Percentiles rank a stretch among this genome's conserved stretches.
Evolutionary conservation across 2,888 invertebrate species (phyloP).

Genomic region (Leptura quadrifasciata): DNA sequence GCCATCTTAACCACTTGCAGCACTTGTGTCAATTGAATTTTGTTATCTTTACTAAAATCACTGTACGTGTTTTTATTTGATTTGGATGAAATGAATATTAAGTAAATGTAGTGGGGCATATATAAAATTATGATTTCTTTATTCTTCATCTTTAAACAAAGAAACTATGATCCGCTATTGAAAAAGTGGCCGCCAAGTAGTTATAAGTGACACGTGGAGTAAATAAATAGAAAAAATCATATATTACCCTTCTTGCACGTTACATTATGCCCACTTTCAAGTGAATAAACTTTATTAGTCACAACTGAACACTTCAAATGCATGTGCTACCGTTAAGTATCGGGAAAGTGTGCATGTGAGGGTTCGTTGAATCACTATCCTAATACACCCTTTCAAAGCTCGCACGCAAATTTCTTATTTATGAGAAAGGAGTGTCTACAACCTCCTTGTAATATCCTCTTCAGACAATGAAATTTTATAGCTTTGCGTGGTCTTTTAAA

Average conservation of each 20-base stretch:
- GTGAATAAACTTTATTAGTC: constrained; percentile 24
- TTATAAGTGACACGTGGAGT: background rate
- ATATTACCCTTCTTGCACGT: background rate
- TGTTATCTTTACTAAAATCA: no score
- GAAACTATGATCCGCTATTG: no score
- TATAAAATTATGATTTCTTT: no score
- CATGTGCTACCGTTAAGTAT: constrained; percentile 33
- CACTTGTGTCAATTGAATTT: no score
- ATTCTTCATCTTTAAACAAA: no score
- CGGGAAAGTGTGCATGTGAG: constrained; percentile 34
- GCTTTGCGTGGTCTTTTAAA: background rate
- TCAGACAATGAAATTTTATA: constrained; percentile 27
- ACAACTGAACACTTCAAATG: constrained; percentile 36
- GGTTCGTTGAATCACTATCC: constrained; percentile 27
- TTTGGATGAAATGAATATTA: no score
- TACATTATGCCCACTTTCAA: background rate
- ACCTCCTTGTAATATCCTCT: constrained; percentile 8
- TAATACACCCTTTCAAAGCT: constrained; percentile 27
- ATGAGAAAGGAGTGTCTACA: constrained; percentile 19
- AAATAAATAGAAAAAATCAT: background rate
- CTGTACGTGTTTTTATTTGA: no score
- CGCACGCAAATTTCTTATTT: constrained; percentile 35
- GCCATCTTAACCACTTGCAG: no score
- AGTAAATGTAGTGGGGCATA: no score
- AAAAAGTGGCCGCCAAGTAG: no score